Base-by-base conservation (phyloP, 2,113 vertebrate genomes). In the Naja naja region DNA sequence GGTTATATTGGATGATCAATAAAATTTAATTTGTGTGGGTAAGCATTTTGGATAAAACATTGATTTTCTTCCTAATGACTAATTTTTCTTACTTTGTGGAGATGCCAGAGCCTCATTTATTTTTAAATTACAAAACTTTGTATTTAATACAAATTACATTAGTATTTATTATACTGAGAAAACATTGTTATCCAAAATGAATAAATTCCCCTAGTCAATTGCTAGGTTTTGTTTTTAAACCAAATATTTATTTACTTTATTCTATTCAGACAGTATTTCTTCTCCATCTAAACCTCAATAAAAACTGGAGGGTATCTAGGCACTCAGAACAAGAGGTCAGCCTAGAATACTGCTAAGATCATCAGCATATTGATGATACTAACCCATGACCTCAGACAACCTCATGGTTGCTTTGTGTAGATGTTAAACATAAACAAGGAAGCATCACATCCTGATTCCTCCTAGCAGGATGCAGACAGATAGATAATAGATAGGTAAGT, bases 81-180 rank as follows among this genome's bases (percentile, higher is more conserved):
- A 55, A 93, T 93, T 89, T 64, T 89, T 93, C 90, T 89, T 91
- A 91, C 69, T 93, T 91, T 58, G 87, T 18, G 11, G 23, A n/a
- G 23, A 53, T 86, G 47, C n/a, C 87, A 91, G 30, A 81, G 52
- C 22, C 14, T 30, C 23, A 60, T 39, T 88, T 81, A 56, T 74
- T 93, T 88, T 91, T 45, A 64, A 58, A 85, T 91, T 93, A 85
- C 14, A 89, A 58, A 93, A 89, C 52, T 55, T 39, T 91, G 34
- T 39, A 53, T 55, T 91, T 88, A 88, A 74, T 91, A 88, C 88
- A 93, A 91, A 52, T 74, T 60, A 90, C n/a, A 90, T 87, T 64
- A 18, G 45, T 87, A 47, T 30, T 49, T 91, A 47, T 27, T 91
- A 47, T 88, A 49, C 30, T 53, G 56, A 60, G 52, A 74, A 69